Percentiles rank a stretch among this genome's conserved stretches.
Evolutionary conservation across 1,140 invertebrate genomes (phyloP).

Genomic region (Drosophila triauraria): DNA sequence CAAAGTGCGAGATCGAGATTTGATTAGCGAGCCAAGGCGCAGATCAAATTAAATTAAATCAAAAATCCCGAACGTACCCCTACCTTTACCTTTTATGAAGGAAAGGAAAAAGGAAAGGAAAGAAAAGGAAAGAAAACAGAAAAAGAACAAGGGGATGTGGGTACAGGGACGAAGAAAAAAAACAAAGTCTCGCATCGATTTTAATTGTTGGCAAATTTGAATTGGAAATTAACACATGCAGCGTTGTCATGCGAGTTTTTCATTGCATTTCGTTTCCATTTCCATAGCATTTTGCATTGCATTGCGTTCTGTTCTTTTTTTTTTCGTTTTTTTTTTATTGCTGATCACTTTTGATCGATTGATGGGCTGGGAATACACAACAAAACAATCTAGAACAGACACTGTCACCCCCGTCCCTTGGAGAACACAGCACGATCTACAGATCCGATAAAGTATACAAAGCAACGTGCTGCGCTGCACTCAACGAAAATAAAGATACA

Average conservation of each 20-base stretch:
- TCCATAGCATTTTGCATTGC: constrained; percentile 41
- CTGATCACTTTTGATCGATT: constrained; percentile 46
- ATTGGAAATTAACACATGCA: constrained; percentile 78
- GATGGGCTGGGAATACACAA: constrained; percentile 31
- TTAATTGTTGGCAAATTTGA: constrained; percentile 77
- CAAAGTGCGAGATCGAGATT: constrained; percentile 49
- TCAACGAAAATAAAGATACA: background rate
- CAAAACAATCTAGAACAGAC: constrained; percentile 29
- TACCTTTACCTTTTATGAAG: background rate
- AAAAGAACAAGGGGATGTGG: background rate
- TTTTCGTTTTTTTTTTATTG: background rate
- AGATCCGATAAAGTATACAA: constrained; percentile 9
- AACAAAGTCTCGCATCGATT: constrained; percentile 43
- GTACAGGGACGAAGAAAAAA: background rate
- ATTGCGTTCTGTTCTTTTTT: constrained; percentile 10
- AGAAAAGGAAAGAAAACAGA: constrained; percentile 1
- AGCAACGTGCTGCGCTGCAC: constrained; percentile 21
- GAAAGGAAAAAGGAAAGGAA: background rate
- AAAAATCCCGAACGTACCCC: background rate
- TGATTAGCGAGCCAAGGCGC: constrained; percentile 29
- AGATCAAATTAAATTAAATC: constrained; percentile 19
- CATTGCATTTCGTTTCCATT: constrained; percentile 38
- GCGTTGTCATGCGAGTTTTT: constrained; percentile 33
- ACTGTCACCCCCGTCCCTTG: background rate
- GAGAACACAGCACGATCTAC: constrained; percentile 18